Conservation (phyloP, 1,140 invertebrate genomes). For the Microplitis demolitor region DNA sequence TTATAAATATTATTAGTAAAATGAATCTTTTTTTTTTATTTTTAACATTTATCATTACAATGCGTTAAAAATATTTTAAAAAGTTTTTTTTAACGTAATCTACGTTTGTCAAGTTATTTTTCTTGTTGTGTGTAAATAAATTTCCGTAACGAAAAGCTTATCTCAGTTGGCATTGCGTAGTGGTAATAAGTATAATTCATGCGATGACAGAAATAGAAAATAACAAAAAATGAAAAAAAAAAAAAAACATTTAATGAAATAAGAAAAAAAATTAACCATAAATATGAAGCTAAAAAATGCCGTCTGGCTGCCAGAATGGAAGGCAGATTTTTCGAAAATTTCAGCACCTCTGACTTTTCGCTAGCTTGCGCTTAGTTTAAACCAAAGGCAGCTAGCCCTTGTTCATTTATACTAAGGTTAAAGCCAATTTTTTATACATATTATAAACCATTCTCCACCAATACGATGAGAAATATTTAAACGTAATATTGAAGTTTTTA, state of each 20-base stretch:
- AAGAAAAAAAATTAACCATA: not conserved
- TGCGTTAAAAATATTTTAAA: not conserved
- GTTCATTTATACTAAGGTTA: too few relatives aligned
- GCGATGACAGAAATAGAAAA: conserved; percentile 2
- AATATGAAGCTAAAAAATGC: conserved; percentile 43
- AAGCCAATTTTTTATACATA: too few relatives aligned
- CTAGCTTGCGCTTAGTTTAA: too few relatives aligned
- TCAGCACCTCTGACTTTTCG: too few relatives aligned
- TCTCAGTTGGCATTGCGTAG: conserved; percentile 21
- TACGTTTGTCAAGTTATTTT: not conserved
- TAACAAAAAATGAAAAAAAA: not conserved
- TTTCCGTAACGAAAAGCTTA: conserved; percentile 10
- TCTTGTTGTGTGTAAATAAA: not conserved
- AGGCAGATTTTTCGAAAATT: too few relatives aligned
- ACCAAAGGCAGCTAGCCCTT: too few relatives aligned
- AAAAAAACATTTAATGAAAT: not conserved
- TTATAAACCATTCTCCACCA: too few relatives aligned
- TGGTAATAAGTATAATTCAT: conserved; percentile 46
- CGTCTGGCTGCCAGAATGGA: too few relatives aligned
- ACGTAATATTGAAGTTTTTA: too few relatives aligned
- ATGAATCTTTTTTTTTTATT: too few relatives aligned
- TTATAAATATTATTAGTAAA: too few relatives aligned
- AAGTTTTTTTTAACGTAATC: not conserved
- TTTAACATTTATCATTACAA: not conserved
- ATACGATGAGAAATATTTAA: too few relatives aligned